Base-by-base conservation (phyloP, 2,797 vertebrate species). In the Myoxocephalus aenaeus region DNA sequence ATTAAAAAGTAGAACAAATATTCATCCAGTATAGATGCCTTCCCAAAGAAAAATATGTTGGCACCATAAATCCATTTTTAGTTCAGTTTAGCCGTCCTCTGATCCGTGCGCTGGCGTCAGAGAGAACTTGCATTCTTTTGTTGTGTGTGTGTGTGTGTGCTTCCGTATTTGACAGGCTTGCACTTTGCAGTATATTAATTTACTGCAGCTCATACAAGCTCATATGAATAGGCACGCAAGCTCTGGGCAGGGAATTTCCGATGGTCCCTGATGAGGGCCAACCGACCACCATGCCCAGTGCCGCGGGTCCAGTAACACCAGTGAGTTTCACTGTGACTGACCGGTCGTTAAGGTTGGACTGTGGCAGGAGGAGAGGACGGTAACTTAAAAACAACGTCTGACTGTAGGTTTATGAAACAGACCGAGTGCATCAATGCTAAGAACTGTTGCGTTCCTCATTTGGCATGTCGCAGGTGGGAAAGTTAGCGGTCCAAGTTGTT, bases 81-180 rank as follows among this genome's bases (percentile, higher is more conserved):
- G 61, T 65, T 72, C 27, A 59, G 7, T 3, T 40, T 20, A 27
- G 46, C 57, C 34, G 40, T 69, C 50, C 25, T 27, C 14, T 54
- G 27, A 56, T 67, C 51, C 40, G 2, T 7, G n/a, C 3, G 44
- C 46, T 15, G 13, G 1, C 29, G 56, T 53, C 15, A 80, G n/a
- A 58, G 20, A 78, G 69, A 83, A 75, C 57, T 81, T 66, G 58
- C 62, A 63, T 65, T 71, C 38, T 73, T 72, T 78, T 70, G 68
- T 76, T 48, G n/a, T 14, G 34, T n/a, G 14, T 34, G 36, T 7
- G 74, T 48, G n/a, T 14, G 34, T n/a, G 14, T 34, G 36, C 7
- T 27, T 11, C 48, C 9, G 5, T 53, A 0, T 64, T 50, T 50
- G 8, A 68, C 7, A 80, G 46, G 63, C 34, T 56, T 17, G 3